A percentile compares a stretch with the other conserved stretches of the same genome.
Conservation (phyloP, 2,888 invertebrate genomes). For the Julus scandinavius region DNA sequence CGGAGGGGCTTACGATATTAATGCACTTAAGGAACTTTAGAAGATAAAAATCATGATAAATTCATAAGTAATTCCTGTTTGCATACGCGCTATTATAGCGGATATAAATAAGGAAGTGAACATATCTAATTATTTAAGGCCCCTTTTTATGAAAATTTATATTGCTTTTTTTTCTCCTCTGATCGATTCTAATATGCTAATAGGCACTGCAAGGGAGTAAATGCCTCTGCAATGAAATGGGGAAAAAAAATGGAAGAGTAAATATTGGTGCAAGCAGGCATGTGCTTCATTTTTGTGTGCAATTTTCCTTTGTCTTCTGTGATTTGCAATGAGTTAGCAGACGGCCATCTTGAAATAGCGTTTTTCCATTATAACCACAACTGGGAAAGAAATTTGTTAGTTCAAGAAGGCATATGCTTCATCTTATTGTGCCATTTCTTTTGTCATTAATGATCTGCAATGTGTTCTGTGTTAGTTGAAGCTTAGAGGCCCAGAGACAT, state of each 20-base stretch:
- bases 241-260: not conserved
- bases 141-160: slow-evolving; percentile 21
- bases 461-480: too few relatives aligned
- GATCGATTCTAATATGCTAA: slow-evolving; percentile 33
- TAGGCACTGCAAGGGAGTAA: not conserved
- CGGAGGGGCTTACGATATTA: not conserved
- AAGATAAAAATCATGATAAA: slow-evolving; percentile 33
- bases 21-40: slow-evolving; percentile 33
- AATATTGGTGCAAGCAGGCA: not conserved
- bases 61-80: slow-evolving; percentile 33
- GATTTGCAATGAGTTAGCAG: not conserved
- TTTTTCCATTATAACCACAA: too few relatives aligned
- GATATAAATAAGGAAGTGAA: slow-evolving; percentile 33
- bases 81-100: slow-evolving; percentile 21
- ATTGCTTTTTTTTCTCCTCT: not conserved
- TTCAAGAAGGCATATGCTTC: too few relatives aligned
- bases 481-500: too few relatives aligned
- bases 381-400: too few relatives aligned
- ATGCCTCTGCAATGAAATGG: not conserved
- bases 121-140: slow-evolving; percentile 27
- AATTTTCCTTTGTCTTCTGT: not conserved
- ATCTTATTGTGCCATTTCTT: too few relatives aligned
- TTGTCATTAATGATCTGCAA: too few relatives aligned
- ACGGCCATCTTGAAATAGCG: not conserved
- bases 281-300: not conserved